Evolutionary conservation across 1,140 invertebrate species (phyloP), one percentile per base, ranked within the genome.

Genomic region (Temnothorax curvispinosus): DNA sequence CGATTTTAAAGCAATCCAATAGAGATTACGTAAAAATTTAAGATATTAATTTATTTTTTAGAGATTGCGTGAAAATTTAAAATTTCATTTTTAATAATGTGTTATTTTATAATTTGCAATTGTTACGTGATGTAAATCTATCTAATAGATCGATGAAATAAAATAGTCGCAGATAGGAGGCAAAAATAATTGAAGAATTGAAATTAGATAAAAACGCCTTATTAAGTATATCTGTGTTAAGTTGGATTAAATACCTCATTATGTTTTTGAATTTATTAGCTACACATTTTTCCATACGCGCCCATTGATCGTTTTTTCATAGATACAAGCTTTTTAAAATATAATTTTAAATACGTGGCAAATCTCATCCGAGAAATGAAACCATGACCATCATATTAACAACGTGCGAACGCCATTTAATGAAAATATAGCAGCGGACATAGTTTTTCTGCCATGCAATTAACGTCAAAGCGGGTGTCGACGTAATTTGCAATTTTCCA

Each of bases 381-480:
- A 74, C 69, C 41, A 60, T 75, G 50, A 62, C 54, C 65, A 32
- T 75, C 69, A 60, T 27, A 75, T 84, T 84, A 84, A 75, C 80
- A 75, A 50, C 56, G 54, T 74, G 56, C 69, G 54, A 84, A 84
- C 52, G 69, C 54, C 69, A 47, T 84, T 74, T 84, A 84, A 84
- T 84, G 80, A 84, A 84, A 75, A 84, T 84, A 84, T 84, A 56
- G 69, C 80, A 84, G 80, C 80, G 69, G 69, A 84, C 80, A 60
- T 84, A 64, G 58, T 78, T 78, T 64, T 85, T 67, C 47, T 64
- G 82, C 82, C 74, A 60, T 65, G 80, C 69, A 75, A 84, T 84
- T 84, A 84, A 84, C 69, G 69, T 84, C 80, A 74, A 74, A 60
- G 80, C 80, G 80, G 80, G 80, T 84, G 80, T 84, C 80, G 80